A percentile compares a stretch with the other conserved stretches of the same genome.
Conservation (phyloP, 2,797 vertebrate species). For the Galaxias olidus region DNA sequence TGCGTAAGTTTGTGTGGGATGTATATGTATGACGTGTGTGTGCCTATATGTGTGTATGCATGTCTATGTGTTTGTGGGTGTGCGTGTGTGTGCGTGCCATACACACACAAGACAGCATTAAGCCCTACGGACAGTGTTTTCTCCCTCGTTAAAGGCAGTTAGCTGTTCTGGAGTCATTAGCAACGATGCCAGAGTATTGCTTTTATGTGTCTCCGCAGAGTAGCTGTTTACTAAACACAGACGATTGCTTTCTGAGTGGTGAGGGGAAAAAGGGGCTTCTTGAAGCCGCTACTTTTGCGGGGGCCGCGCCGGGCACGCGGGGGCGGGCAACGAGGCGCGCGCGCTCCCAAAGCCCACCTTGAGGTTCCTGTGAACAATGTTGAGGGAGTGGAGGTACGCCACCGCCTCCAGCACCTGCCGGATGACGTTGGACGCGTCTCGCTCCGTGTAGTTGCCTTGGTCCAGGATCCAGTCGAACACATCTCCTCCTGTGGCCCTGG, state of each 20-base stretch:
- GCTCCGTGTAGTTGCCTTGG: slow-evolving; percentile 87
- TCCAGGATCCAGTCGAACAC: slow-evolving; percentile 89
- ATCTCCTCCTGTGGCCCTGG: slow-evolving; percentile 85
- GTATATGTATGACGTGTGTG: not conserved
- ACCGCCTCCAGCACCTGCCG: slow-evolving; percentile 85
- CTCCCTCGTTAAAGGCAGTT: slow-evolving; percentile 39
- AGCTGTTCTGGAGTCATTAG: slow-evolving; percentile 50
- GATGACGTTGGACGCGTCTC: slow-evolving; percentile 85
- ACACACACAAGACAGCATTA: slow-evolving; percentile 37
- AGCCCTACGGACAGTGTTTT: slow-evolving; percentile 46
- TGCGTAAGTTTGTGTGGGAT: slow-evolving; percentile 38
- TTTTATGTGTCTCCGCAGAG: slow-evolving; percentile 43
- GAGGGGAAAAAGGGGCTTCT: slow-evolving; percentile 8
- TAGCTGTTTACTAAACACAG: slow-evolving; percentile 32
- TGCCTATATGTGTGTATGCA: not conserved
- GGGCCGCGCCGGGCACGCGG: no score
- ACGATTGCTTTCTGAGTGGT: slow-evolving; percentile 35
- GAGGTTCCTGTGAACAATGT: slow-evolving; percentile 86
- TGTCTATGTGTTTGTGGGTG: not conserved
- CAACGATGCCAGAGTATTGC: slow-evolving; percentile 32
- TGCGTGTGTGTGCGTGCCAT: not conserved
- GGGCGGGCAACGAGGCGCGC: no score
- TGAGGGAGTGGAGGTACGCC: slow-evolving; percentile 84
- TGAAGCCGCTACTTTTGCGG: no score
- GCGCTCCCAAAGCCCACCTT: slow-evolving; percentile 68